phyloP scores from a whole-genome alignment of 1,140 invertebrate genomes.

The Aporrectodea caliginosa region DNA sequence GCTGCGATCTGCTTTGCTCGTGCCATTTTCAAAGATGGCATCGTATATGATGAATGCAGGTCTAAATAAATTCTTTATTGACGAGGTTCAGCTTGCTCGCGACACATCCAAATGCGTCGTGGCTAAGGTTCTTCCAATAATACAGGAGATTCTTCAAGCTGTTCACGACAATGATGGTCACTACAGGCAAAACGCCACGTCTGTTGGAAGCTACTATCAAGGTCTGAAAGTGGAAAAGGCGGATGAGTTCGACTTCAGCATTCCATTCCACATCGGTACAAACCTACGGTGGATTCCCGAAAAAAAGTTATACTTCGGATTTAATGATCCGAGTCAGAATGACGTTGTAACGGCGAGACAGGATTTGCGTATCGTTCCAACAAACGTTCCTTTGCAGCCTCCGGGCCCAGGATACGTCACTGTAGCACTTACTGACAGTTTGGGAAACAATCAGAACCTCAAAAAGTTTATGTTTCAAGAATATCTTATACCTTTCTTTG shows the following conservation, averaged over 20 bases:
- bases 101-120: background rate
- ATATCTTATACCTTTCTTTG: background rate
- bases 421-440: background rate
- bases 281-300: background rate
- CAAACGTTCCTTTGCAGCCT: background rate
- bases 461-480: background rate
- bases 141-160: background rate
- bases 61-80: background rate
- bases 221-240: conserved; percentile 13
- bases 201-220: conserved; percentile 6
- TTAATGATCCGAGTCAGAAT: conserved; percentile 10
- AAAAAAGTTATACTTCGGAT: background rate
- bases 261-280: background rate
- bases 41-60: background rate
- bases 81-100: background rate
- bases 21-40: no score
- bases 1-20: no score
- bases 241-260: conserved; percentile 13
- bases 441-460: background rate
- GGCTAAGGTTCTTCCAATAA: background rate
- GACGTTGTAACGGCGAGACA: background rate
- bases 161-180: background rate
- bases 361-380: background rate
- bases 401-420: background rate
- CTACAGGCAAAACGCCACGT: background rate